Evolutionary conservation across 2,888 invertebrate genomes (phyloP).

Genomic region (Lithophane socia): DNA sequence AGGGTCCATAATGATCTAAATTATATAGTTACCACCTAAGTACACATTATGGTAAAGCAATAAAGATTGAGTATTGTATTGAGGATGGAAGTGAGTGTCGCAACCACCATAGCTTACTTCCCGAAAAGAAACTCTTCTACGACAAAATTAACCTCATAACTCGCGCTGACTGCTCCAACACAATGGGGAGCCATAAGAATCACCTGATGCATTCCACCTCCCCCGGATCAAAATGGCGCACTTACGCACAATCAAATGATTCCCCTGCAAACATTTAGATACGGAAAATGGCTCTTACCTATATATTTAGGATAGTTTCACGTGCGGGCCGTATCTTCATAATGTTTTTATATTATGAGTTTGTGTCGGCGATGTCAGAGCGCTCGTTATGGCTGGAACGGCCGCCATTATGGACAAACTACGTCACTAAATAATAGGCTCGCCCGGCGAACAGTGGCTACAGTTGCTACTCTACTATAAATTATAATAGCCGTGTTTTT

Average conservation of each 20-base stretch:
- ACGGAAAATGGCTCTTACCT: slow-evolving; percentile 61
- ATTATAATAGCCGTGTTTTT: slow-evolving; percentile 57
- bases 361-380: slow-evolving; percentile 62
- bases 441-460: slow-evolving; percentile 53
- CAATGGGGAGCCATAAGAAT: slow-evolving; percentile 35
- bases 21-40: no score
- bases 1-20: no score
- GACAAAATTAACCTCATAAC: slow-evolving; percentile 13
- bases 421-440: slow-evolving; percentile 76
- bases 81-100: no score
- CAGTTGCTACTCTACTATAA: slow-evolving; percentile 48
- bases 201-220: slow-evolving; percentile 52
- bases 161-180: slow-evolving; percentile 22
- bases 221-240: slow-evolving; percentile 34
- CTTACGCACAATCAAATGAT: slow-evolving; percentile 59
- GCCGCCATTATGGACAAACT: slow-evolving; percentile 74
- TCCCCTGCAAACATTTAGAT: slow-evolving; percentile 62
- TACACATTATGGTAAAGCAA: no score
- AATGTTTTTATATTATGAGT: slow-evolving; percentile 67
- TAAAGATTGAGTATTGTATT: no score
- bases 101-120: no score
- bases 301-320: slow-evolving; percentile 58
- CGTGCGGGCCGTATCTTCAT: slow-evolving; percentile 58
- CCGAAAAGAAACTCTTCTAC: neutral
- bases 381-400: slow-evolving; percentile 71